These are phyloP conservation scores for Luehdorfia chinensis DNA, from an alignment of 1,140 invertebrate species.

Conservation along the genomic window DNA sequence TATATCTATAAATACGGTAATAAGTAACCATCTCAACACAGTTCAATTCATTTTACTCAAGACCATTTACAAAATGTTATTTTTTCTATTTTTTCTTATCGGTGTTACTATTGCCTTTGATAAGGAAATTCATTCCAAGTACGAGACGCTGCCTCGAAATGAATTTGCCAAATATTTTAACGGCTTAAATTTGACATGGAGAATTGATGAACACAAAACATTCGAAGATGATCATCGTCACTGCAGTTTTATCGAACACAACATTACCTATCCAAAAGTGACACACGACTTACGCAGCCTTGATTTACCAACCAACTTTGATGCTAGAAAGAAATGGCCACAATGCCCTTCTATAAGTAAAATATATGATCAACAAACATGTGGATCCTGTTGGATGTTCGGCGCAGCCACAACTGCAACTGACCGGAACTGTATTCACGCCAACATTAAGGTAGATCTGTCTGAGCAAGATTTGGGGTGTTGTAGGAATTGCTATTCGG, in stretches of 20 bases:
- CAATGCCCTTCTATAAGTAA: conserved; percentile 86
- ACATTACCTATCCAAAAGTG: not conserved
- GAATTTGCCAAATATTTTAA: conserved; percentile 22
- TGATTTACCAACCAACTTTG: conserved; percentile 84
- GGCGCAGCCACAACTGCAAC: conserved; percentile 93
- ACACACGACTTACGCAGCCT: not conserved
- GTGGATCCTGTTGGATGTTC: conserved; percentile 86
- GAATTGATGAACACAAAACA: not conserved
- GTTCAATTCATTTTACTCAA: not conserved
- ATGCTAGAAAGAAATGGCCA: conserved; percentile 86
- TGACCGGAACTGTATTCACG: conserved; percentile 90
- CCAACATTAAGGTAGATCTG: conserved; percentile 69
- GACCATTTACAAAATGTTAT: not conserved
- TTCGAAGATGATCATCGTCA: not conserved
- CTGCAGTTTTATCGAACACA: not conserved
- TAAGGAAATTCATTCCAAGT: conserved; percentile 16
- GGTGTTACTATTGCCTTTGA: conserved; percentile 1
- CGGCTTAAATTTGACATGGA: conserved; percentile 10
- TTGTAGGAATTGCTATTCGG: conserved; percentile 79
- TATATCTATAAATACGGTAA: no score
- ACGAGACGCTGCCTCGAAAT: not conserved
- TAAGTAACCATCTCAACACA: no score
- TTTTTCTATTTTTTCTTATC: not conserved
- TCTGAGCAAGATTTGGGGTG: conserved; percentile 76
- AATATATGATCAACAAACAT: conserved; percentile 82